Evolutionary conservation across 2,888 invertebrate species (phyloP).

Genomic region (Amphiduros pacificus): DNA sequence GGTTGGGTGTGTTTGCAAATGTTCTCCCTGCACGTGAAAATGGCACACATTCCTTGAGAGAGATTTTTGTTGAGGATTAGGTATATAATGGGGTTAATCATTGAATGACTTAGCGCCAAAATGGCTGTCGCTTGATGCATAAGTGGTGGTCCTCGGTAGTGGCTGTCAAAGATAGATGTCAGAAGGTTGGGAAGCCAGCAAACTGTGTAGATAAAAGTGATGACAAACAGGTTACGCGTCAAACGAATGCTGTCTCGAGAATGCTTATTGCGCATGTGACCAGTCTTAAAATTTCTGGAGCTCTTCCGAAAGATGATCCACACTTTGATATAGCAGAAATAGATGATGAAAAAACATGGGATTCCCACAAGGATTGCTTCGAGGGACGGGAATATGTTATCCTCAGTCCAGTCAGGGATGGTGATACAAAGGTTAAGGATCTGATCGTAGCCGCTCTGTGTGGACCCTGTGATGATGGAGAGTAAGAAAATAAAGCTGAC

Average conservation of each 20-base stretch:
- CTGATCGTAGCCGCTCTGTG: slow-evolving; percentile 2
- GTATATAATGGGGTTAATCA: slow-evolving; percentile 17
- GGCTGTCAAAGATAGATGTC: slow-evolving; percentile 4
- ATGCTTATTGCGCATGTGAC: not conserved
- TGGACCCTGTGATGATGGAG: not conserved
- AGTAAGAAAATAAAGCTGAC: slow-evolving; percentile 1
- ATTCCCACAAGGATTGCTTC: slow-evolving; percentile 3
- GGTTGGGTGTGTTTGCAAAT: no score
- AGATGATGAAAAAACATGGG: slow-evolving; percentile 4
- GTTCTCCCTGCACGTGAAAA: no score
- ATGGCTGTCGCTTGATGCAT: slow-evolving; percentile 1
- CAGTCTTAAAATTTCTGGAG: not conserved
- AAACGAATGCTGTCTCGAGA: not conserved
- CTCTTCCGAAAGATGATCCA: slow-evolving; percentile 5
- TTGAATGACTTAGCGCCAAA: slow-evolving; percentile 7
- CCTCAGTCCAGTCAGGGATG: not conserved
- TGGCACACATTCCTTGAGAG: no score
- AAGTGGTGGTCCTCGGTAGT: not conserved
- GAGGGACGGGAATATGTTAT: not conserved
- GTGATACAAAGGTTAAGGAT: not conserved
- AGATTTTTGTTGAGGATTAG: slow-evolving; percentile 7
- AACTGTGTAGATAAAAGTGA: slow-evolving; percentile 11
- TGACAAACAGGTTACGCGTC: slow-evolving; percentile 13
- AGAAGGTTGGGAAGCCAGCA: slow-evolving; percentile 16
- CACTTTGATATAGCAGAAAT: slow-evolving; percentile 9